Evolutionary conservation across 2,888 invertebrate species (phyloP), one percentile per base, ranked within the genome.

Genomic region (Tubulanus polymorphus): DNA sequence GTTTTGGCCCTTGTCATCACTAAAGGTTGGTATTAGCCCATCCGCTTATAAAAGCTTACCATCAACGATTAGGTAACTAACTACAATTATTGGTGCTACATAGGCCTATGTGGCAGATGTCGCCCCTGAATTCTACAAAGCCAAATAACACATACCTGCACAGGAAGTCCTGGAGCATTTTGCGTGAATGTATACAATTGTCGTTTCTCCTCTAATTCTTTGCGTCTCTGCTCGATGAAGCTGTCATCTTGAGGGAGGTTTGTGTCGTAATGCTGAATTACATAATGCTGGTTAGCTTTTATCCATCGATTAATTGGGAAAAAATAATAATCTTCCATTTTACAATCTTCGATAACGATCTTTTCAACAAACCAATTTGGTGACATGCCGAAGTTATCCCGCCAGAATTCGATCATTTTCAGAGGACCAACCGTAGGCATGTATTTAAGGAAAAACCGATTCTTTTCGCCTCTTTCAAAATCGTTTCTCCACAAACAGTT

Each of bases 231-330:
- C 23, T 79, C 76, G 0, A 59, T 61, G 56, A 76, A 66, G 1
- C 72, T 71, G 54, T 80, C 80, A 37, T 70, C 60, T 63, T 80
- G 78, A 0, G 81, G 81, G 32, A 82, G 66, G 52, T 70, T 66
- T 2, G 76, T 76, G 60, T 80, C 81, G 59, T 73, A 73, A 61
- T 78, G 74, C 26, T 70, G 61, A 50, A 81, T 73, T 37, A 72
- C 59, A 62, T 81, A 79, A 29, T 71, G 69, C 26, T 58, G 64
- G 48, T 75, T 65, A 6, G 76, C 63, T 30, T 71, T 68, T 53
- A 81, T 72, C 81, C 81, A 81, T 28, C 80, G 70, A 59, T 78
- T 71, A 12, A 82, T 69, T 0, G 82, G 82, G 60, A 77, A 77
- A 27, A 69, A 65, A 54, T 62, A 74, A 27, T 67, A 69, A 18